phyloP scores from a whole-genome alignment of 2,888 invertebrate species.

The Pachydiplax longipennis region DNA sequence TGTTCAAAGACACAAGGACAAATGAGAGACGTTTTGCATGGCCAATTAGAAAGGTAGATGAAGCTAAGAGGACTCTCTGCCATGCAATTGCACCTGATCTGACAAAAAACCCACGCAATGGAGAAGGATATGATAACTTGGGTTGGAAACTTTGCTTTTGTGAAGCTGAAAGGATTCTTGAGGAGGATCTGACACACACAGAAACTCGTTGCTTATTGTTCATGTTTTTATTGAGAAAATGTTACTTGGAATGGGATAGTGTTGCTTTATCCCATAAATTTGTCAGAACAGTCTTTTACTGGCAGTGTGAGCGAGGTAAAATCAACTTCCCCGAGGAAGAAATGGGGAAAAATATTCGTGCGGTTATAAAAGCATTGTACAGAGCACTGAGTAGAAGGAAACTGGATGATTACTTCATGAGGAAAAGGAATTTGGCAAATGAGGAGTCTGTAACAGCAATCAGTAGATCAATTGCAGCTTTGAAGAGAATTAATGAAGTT shows the following conservation, averaged over 20 bases:
- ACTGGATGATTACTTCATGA: conserved; percentile 77
- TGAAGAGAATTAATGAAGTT: not conserved
- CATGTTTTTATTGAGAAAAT: conserved; percentile 64
- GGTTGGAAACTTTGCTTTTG: conserved; percentile 85
- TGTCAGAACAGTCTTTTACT: conserved; percentile 76
- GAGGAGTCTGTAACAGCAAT: not conserved
- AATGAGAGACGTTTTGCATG: not conserved
- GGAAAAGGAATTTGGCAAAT: conserved; percentile 76
- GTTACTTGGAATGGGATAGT: conserved; percentile 65
- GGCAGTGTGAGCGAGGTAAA: conserved; percentile 70
- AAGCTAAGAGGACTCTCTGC: not conserved
- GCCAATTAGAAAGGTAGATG: not conserved
- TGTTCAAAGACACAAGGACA: not conserved
- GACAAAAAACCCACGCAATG: not conserved
- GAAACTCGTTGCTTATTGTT: conserved; percentile 77
- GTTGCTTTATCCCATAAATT: conserved; percentile 55
- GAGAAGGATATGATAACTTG: conserved; percentile 61
- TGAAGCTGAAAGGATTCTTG: conserved; percentile 76
- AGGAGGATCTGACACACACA: conserved; percentile 73
- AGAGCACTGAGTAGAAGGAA: conserved; percentile 67
- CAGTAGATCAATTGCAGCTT: not conserved
- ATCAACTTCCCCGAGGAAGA: conserved; percentile 69
- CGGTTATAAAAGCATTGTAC: conserved; percentile 21
- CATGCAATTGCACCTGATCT: not conserved
- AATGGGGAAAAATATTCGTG: not conserved